Evolutionary conservation across 2,797 vertebrate species (phyloP).

Genomic region (Salmo trutta): DNA sequence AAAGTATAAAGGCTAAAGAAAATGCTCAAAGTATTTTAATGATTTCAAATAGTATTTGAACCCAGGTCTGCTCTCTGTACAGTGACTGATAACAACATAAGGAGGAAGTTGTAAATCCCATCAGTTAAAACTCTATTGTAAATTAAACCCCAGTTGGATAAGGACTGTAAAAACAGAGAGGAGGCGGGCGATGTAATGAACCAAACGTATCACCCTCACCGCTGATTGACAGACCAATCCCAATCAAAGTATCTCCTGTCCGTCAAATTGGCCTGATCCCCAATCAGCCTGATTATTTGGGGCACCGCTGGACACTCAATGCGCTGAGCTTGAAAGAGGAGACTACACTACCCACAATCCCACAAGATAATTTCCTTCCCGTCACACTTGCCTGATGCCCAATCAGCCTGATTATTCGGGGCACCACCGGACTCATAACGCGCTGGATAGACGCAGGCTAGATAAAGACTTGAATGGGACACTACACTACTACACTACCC

Average conservation of each 20-base stretch:
- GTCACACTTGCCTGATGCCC: slow-evolving; percentile 37
- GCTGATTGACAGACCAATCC: slow-evolving; percentile 47
- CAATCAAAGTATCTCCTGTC: slow-evolving; percentile 58
- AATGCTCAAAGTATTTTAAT: too few relatives aligned
- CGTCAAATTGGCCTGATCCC: slow-evolving; percentile 38
- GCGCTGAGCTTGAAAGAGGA: neutral
- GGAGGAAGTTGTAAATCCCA: slow-evolving; percentile 23
- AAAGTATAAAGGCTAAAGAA: too few relatives aligned
- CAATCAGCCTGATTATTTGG: slow-evolving; percentile 18
- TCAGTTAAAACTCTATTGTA: slow-evolving; percentile 16
- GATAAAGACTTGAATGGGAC: neutral
- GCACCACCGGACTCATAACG: neutral
- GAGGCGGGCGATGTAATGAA: slow-evolving; percentile 29
- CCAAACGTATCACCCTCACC: slow-evolving; percentile 39
- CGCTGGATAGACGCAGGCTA: neutral
- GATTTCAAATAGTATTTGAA: too few relatives aligned
- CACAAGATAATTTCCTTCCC: slow-evolving; percentile 35
- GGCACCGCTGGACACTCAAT: neutral
- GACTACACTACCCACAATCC: neutral
- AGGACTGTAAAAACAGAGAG: neutral
- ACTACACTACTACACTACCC: neutral
- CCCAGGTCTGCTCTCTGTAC: too few relatives aligned
- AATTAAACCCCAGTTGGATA: slow-evolving; percentile 19
- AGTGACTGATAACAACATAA: slow-evolving; percentile 12
- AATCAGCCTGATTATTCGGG: slow-evolving; percentile 15